These are phyloP conservation scores for Scolanthus callimorphus DNA, from an alignment of 92 coral and sea anemone genomes.

Conservation along the genomic window DNA sequence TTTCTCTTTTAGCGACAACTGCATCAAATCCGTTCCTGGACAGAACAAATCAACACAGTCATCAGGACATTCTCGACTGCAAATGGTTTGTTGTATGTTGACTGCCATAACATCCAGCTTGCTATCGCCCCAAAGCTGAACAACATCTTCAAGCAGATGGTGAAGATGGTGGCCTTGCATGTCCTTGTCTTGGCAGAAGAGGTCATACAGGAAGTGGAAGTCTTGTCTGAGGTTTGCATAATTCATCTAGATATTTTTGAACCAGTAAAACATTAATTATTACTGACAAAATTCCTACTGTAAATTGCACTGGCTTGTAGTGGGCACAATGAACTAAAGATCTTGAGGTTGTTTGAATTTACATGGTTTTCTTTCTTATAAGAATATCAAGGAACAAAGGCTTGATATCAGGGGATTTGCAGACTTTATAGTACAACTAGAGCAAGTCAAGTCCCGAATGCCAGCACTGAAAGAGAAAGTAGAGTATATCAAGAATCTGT, in stretches of 20 bases:
- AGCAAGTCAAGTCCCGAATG: conserved; percentile 63
- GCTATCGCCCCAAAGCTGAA: conserved; percentile 57
- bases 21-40: conserved; percentile 80
- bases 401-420: conserved; percentile 83
- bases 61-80: conserved; percentile 74
- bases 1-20: conserved; percentile 64
- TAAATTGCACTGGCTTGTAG: too few relatives aligned
- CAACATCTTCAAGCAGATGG: conserved; percentile 72
- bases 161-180: conserved; percentile 72
- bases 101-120: conserved; percentile 67
- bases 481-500: conserved; percentile 92
- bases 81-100: conserved; percentile 86
- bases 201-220: conserved; percentile 48
- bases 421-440: conserved; percentile 60
- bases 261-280: too few relatives aligned
- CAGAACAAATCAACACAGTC: conserved; percentile 64
- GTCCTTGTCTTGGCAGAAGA: conserved; percentile 68
- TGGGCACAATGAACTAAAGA: too few relatives aligned
- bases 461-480: conserved; percentile 83
- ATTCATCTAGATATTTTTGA: too few relatives aligned
- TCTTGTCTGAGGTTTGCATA: conserved; percentile 57
- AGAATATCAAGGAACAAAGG: conserved; percentile 73
- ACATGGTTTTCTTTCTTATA: too few relatives aligned
- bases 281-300: too few relatives aligned
- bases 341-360: too few relatives aligned